Percentiles rank a stretch among this genome's conserved stretches.
These are phyloP conservation scores for Oedothorax gibbosus DNA, from an alignment of 1,140 invertebrate genomes.

Conservation along the genomic window DNA sequence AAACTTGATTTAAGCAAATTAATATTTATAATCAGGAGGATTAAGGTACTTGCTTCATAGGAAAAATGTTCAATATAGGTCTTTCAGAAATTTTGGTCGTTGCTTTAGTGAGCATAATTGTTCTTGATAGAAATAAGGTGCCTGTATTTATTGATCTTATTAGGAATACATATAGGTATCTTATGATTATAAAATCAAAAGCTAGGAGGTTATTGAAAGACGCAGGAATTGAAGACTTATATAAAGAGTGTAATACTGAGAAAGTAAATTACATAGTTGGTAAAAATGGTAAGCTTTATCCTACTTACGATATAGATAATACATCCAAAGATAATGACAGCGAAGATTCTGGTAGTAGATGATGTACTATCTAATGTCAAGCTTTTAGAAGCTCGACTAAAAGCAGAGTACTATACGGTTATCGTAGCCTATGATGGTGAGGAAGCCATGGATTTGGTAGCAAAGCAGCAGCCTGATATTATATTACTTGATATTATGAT, in stretches of 20 bases:
- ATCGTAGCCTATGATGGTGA: slow-evolving; percentile 1
- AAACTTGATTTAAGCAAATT: slow-evolving; percentile 13
- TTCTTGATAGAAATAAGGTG: slow-evolving; percentile 9
- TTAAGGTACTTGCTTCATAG: slow-evolving; percentile 9
- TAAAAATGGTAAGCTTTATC: slow-evolving; percentile 9
- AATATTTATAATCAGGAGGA: slow-evolving; percentile 9
- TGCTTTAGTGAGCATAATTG: slow-evolving; percentile 8
- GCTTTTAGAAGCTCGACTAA: slow-evolving; percentile 11
- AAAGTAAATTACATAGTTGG: slow-evolving; percentile 9
- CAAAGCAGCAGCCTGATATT: slow-evolving; percentile 3
- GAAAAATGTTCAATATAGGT: slow-evolving; percentile 9
- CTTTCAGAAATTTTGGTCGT: slow-evolving; percentile 5
- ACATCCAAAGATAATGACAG: slow-evolving; percentile 8
- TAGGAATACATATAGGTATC: background rate
- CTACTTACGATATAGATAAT: slow-evolving; percentile 9
- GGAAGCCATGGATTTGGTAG: background rate
- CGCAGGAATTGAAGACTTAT: slow-evolving; percentile 7
- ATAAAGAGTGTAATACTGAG: slow-evolving; percentile 6
- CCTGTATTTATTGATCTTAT: slow-evolving; percentile 9
- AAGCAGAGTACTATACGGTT: slow-evolving; percentile 11
- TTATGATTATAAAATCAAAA: slow-evolving; percentile 14
- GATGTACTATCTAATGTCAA: slow-evolving; percentile 5
- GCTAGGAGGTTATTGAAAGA: slow-evolving; percentile 11
- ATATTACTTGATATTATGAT: slow-evolving; percentile 6
- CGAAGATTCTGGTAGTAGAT: slow-evolving; percentile 2